Percentiles rank a stretch among this genome's conserved stretches.
phyloP scores from a whole-genome alignment of 1,140 invertebrate species.

The Lucilia sericata region DNA sequence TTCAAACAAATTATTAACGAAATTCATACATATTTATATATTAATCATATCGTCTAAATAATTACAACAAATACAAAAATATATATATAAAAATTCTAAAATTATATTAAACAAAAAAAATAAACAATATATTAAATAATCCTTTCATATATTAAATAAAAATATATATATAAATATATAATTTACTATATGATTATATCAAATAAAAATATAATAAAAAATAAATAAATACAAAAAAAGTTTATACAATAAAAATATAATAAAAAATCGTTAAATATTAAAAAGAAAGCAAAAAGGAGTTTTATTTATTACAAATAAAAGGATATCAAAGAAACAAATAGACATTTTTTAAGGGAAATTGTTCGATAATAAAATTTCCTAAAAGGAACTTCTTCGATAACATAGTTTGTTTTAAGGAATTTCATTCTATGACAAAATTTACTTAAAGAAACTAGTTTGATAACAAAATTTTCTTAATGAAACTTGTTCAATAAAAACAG shows the following conservation, averaged over 20 bases:
- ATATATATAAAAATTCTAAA: neutral
- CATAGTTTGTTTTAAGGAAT: no score
- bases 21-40: conserved; percentile 35
- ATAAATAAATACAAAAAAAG: conserved; percentile 2
- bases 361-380: no score
- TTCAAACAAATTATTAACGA: neutral
- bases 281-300: neutral
- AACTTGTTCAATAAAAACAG: no score
- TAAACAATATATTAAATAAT: neutral
- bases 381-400: no score
- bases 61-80: neutral
- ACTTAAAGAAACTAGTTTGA: no score
- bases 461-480: no score
- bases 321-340: neutral
- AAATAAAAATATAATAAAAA: neutral
- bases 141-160: no score
- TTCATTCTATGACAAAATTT: no score
- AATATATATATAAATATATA: no score
- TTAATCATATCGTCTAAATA: neutral
- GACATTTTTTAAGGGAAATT: no score
- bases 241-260: conserved; percentile 36
- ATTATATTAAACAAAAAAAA: conserved; percentile 9
- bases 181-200: no score
- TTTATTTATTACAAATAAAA: no score
- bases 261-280: conserved; percentile 37